These are phyloP conservation scores for Drosophila navojoa DNA, from an alignment of 1,140 invertebrate species.

Conservation along the genomic window DNA sequence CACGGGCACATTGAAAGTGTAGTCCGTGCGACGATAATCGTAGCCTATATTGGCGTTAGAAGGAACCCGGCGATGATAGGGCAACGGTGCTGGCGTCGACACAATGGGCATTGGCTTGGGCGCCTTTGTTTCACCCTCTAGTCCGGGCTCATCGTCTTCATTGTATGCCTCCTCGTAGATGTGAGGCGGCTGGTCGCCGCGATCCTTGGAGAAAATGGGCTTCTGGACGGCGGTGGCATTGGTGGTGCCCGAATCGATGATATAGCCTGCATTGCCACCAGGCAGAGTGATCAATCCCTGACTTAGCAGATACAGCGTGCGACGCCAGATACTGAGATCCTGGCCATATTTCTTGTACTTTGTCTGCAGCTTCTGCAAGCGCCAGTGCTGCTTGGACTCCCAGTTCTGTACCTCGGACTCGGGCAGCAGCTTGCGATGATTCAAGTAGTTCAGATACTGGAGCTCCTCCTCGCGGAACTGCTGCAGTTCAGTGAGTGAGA, in stretches of 20 bases:
- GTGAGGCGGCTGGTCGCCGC: slow-evolving; percentile 78
- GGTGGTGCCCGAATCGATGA: slow-evolving; percentile 58
- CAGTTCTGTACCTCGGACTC: slow-evolving; percentile 50
- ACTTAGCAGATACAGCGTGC: slow-evolving; percentile 63
- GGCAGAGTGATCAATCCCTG: slow-evolving; percentile 71
- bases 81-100: slow-evolving; percentile 49
- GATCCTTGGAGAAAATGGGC: slow-evolving; percentile 70
- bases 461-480: slow-evolving; percentile 76
- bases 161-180: slow-evolving; percentile 63
- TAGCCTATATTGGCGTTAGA: slow-evolving; percentile 33
- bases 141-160: slow-evolving; percentile 68
- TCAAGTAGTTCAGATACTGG: slow-evolving; percentile 55
- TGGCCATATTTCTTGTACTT: slow-evolving; percentile 53
- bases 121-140: slow-evolving; percentile 57
- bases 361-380: slow-evolving; percentile 48
- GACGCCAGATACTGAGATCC: slow-evolving; percentile 67
- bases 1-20: slow-evolving; percentile 61
- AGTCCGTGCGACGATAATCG: slow-evolving; percentile 70
- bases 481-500: slow-evolving; percentile 67
- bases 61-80: slow-evolving; percentile 17
- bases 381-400: slow-evolving; percentile 50
- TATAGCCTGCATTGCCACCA: slow-evolving; percentile 44
- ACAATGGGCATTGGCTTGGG: slow-evolving; percentile 28
- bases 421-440: slow-evolving; percentile 57
- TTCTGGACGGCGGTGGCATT: slow-evolving; percentile 61